Evolutionary conservation across 2,888 invertebrate genomes (phyloP).

Genomic region (Drosophila percnosoma): DNA sequence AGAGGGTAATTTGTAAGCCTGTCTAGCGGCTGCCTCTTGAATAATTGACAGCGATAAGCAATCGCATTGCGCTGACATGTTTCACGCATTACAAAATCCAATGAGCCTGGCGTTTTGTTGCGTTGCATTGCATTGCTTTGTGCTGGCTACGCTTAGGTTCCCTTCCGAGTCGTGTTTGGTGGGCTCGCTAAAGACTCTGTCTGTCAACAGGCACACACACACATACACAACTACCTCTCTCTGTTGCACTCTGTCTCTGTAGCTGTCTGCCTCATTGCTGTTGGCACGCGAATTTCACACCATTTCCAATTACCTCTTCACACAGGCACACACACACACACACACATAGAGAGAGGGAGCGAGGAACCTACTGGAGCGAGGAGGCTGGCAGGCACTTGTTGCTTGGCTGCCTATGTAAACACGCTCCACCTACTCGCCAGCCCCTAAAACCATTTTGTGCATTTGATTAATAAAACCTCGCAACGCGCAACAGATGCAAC

Average conservation of each 20-base stretch:
- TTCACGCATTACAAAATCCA: slow-evolving; percentile 81
- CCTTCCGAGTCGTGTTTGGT: slow-evolving; percentile 47
- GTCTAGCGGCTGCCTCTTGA: slow-evolving; percentile 66
- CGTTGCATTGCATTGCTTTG: slow-evolving; percentile 19
- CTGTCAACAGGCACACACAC: slow-evolving; percentile 42
- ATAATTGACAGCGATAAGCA: slow-evolving; percentile 80
- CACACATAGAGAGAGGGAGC: neutral
- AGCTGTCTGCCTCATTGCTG: slow-evolving; percentile 31
- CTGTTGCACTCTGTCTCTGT: neutral
- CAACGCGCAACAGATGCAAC: slow-evolving; percentile 77
- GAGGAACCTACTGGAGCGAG: slow-evolving; percentile 9
- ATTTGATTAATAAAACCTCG: slow-evolving; percentile 84
- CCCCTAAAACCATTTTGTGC: slow-evolving; percentile 79
- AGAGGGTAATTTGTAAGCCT: slow-evolving; percentile 77
- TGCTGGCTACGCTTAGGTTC: slow-evolving; percentile 15
- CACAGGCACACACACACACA: slow-evolving; percentile 1
- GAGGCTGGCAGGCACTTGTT: slow-evolving; percentile 62
- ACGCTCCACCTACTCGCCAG: slow-evolving; percentile 77
- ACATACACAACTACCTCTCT: neutral
- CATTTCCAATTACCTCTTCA: slow-evolving; percentile 71
- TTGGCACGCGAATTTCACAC: slow-evolving; percentile 79
- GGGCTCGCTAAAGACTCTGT: slow-evolving; percentile 42
- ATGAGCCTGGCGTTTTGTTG: slow-evolving; percentile 37
- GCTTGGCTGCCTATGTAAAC: slow-evolving; percentile 72
- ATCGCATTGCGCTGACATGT: slow-evolving; percentile 82